Evolutionary conservation across 1,140 invertebrate genomes (phyloP), one percentile per base, ranked within the genome.

Genomic region (Drosophila melanica): DNA sequence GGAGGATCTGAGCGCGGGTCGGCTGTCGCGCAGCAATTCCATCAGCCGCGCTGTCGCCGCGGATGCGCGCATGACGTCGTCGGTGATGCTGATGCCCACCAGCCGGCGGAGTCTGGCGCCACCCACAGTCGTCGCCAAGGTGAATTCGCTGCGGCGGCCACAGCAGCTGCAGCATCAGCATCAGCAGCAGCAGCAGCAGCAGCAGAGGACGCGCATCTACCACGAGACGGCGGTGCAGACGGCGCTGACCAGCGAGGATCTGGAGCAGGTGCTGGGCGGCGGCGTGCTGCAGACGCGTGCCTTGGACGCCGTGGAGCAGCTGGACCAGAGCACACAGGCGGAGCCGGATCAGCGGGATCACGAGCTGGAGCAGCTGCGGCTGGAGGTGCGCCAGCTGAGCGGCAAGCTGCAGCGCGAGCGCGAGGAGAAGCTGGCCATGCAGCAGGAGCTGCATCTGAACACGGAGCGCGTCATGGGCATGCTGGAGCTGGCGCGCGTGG

Each of bases 201-300:
- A 35, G 60, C 55, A 3, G n/a, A 51, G 93, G 79, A 96, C 95
- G 0, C 93, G 94, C 75, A 97, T 97, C 63, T 97, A 96, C 87
- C 96, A 96, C 66, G 96, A 97, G 91, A 95, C 93, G 0, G 93
- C 93, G 12, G 93, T 94, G 4, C 96, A 97, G 84, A 97, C 96
- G 0, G 95, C 95, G 7, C 90, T 97, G 20, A 94, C 95, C 0
- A 94, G 94, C 42, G 87, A 92, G 1, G 96, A 97, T 81, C 93
- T 97, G 11, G 95, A 96, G 45, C 94, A 95, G 10, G 95, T 95
- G 16, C 91, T 96, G 35, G 93, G 94, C 0, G 96, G 90, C 0
- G 84, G 95, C 0, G 81, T 94, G 4, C 54, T 79, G 23, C 75
- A 91, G 4, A 90, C 78, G 0, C 57, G 93, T 3, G 85, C 92